These are phyloP conservation scores for Paedocypris sp. DNA, from an alignment of 2,113 vertebrate genomes.

Conservation along the genomic window DNA sequence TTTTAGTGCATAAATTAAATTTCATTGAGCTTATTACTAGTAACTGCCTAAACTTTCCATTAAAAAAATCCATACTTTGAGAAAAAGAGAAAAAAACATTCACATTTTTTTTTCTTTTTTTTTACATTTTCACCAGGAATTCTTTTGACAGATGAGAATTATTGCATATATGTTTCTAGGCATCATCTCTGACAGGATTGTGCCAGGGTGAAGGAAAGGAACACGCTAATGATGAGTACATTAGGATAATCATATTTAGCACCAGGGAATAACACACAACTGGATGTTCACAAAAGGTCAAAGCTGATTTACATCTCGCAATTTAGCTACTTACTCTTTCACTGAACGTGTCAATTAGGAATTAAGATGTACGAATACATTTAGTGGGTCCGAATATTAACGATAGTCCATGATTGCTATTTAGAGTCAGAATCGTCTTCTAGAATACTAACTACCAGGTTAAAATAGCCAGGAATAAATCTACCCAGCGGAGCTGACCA, in stretches of 20 bases:
- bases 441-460: not conserved
- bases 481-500: not conserved
- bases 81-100: not conserved
- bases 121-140: not conserved
- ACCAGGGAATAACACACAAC: not conserved
- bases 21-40: no score
- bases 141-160: not conserved
- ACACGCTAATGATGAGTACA: not conserved
- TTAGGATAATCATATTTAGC: conserved; percentile 12
- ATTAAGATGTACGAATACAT: not conserved
- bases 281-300: not conserved
- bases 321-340: not conserved
- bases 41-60: no score
- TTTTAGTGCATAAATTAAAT: no score
- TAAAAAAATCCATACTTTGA: not conserved
- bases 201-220: not conserved
- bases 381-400: conserved; percentile 2
- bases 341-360: not conserved
- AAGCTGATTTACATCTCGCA: not conserved
- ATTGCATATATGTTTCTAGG: not conserved
- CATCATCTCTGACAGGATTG: not conserved
- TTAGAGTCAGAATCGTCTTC: not conserved
- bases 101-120: no score
- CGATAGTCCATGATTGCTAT: not conserved
- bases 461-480: not conserved